Evolutionary conservation across 2,797 vertebrate species (phyloP), one percentile per base, ranked within the genome.

Genomic region (Poecilia wingei): DNA sequence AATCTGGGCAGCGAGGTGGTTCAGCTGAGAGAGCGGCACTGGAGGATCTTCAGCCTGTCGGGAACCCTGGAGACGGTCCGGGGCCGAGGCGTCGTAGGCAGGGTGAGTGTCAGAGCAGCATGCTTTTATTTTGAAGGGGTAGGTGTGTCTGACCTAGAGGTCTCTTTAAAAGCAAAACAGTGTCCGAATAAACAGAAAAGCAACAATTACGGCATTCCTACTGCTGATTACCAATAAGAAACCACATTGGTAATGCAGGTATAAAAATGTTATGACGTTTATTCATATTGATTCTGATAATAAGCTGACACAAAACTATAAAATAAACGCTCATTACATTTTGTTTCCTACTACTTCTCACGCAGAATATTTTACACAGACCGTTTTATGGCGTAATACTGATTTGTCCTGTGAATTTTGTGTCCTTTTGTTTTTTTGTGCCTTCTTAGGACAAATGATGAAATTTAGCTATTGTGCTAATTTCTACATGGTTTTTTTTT

Each of bases 21-120:
- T 31, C 98, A 99, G 88, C 97, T 99, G 55, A 95, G 98, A 33
- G 98, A 99, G 57, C 91, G 98, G 64, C 98, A 99, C 94, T 99
- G 98, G 98, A 96, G 98, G 90, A 99, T 99, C 94, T 99, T 99
- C 88, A 99, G 98, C 89, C 95, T 99, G 64, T 99, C 98, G 0
- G 98, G 98, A 86, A 99, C 98, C 51, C 92, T 99, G 95, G 98
- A 99, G 94, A 99, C 98, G 0, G 98, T 99, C 71, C 94, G 98
- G 43, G 98, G 98, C 57, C 96, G 98, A 5, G 98, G 98, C 0
- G 98, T 99, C 1, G 98, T 99, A 0, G 98, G 98, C 90, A 95
- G 98, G 94, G 98, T 99, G 78, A 95, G 91, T 0, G 49, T 49
- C 18, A 33, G 12, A 18, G 4, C 41, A 68, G 33, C 18, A 2